These are phyloP conservation scores for Standfussiana lucernea DNA, from an alignment of 2,888 invertebrate genomes.

Conservation along the genomic window DNA sequence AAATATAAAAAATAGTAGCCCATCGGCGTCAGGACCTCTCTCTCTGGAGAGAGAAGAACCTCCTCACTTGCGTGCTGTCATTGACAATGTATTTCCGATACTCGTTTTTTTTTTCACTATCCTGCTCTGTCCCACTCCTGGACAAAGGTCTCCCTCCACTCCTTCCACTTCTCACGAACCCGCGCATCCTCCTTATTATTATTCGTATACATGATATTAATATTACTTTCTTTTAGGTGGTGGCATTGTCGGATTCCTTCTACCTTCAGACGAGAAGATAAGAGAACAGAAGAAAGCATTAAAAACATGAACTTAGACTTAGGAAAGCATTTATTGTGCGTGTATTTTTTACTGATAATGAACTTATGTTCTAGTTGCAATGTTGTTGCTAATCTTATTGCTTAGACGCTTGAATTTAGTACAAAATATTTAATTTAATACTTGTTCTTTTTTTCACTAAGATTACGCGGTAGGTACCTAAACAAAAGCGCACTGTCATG, in stretches of 20 bases:
- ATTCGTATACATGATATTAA: too few relatives aligned
- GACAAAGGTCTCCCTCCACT: too few relatives aligned
- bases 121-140: too few relatives aligned
- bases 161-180: too few relatives aligned
- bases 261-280: constrained; percentile 78
- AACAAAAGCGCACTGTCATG: neutral
- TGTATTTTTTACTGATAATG: neutral
- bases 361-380: constrained; percentile 2
- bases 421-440: neutral
- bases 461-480: neutral
- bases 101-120: too few relatives aligned
- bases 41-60: too few relatives aligned
- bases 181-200: too few relatives aligned
- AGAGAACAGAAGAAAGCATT: constrained; percentile 54
- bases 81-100: too few relatives aligned
- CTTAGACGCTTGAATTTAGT: constrained; percentile 27
- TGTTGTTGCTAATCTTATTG: constrained; percentile 8
- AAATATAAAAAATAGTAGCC: too few relatives aligned
- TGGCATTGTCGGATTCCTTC: constrained; percentile 77
- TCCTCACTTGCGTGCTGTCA: too few relatives aligned
- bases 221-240: constrained; percentile 76
- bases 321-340: constrained; percentile 3
- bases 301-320: constrained; percentile 43
- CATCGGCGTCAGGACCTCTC: too few relatives aligned
- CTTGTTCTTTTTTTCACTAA: neutral